Base-by-base conservation (phyloP, 2,113 vertebrate species). In the Chaenocephalus aceratus region DNA sequence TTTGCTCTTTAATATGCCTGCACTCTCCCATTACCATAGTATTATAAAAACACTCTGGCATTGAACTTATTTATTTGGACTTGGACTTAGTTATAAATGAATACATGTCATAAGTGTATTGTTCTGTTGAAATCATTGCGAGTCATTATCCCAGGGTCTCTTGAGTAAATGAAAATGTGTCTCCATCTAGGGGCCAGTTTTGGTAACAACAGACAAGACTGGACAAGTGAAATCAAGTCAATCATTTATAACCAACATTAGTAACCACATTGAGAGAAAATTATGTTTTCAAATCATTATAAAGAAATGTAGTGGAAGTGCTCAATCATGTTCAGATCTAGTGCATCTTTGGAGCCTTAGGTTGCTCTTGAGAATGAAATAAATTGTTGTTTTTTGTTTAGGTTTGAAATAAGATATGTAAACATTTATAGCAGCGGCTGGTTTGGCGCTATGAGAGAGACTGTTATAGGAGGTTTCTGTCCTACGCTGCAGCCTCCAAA, bases 141-240 rank as follows among this genome's bases (percentile, higher is more conserved):
- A 70, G 23, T 15, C 30, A 30, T 30, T 30, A 8, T 41, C 30
- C 26, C 1, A 0, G 1, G 0, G 10, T 12, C 36, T 46, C 52
- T 30, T 78, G 34, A 48, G 13, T 65, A 75, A 77, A 70, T 86
- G 23, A 21, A 53, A 48, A 41, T 36, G 21, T 81, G 67, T 72
- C 87, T 66, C 94, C 94, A 94, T 90, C 94, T 94, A 88, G 90
- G 92, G 93, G 87, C 49, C 2, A 34, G 3, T 5, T 44, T 10
- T 0, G 2, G 63, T 72, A 76, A 64, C 2, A 62, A 71, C 71
- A 72, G 5, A 5, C 0, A 1, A 21, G 16, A 14, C 6, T 3
- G 15, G 21, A 66, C 36, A 41, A 41, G 1, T 41, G 7, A 41
- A 41, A 41, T 41, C 7, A 41, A 41, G 36, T 7, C 36, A 41